Base-by-base conservation (phyloP, 2,888 invertebrate genomes). In the Proisotoma minuta region DNA sequence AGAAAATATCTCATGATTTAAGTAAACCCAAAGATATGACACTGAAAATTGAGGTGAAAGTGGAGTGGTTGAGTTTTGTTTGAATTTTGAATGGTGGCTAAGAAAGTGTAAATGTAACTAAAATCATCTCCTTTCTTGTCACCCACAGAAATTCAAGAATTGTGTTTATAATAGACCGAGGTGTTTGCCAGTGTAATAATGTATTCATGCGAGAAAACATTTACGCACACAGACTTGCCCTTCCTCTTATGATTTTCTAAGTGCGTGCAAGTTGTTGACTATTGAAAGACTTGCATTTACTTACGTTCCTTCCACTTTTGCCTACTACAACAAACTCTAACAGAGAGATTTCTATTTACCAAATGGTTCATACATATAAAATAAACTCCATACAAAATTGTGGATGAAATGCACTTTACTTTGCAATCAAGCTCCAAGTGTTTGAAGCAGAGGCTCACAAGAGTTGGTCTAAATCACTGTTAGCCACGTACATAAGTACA, bases 401-500 rank as follows among this genome's bases (percentile, higher is more conserved):
- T 15, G 8, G 15, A 34, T 34, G 34, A 8, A 34, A 10, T 34
- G 34, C 34, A 34, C 34, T 34, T 34, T 34, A 8, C 8, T 15
- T 10, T 8, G 15, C 34, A n/a, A n/a, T n/a, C n/a, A n/a, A n/a
- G n/a, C n/a, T n/a, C n/a, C n/a, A n/a, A n/a, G n/a, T n/a, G n/a
- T n/a, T n/a, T n/a, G n/a, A n/a, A n/a, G n/a, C n/a, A n/a, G n/a
- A n/a, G n/a, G n/a, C n/a, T n/a, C n/a, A n/a, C n/a, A n/a, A n/a
- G n/a, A n/a, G 49, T 20, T 49, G 22, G 23, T 49, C 49, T 49
- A 49, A 49, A 49, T 49, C 49, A 49, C 49, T 22, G 49, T 22
- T 49, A 15, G 49, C 18, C 49, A 49, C 4, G n/a, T 47, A 18
- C 20, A 47, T 18, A 47, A n/a, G 5, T 47, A n/a, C n/a, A n/a